Base-by-base conservation (phyloP, 2,888 invertebrate genomes). In the Lissocephala sabroskyi region DNA sequence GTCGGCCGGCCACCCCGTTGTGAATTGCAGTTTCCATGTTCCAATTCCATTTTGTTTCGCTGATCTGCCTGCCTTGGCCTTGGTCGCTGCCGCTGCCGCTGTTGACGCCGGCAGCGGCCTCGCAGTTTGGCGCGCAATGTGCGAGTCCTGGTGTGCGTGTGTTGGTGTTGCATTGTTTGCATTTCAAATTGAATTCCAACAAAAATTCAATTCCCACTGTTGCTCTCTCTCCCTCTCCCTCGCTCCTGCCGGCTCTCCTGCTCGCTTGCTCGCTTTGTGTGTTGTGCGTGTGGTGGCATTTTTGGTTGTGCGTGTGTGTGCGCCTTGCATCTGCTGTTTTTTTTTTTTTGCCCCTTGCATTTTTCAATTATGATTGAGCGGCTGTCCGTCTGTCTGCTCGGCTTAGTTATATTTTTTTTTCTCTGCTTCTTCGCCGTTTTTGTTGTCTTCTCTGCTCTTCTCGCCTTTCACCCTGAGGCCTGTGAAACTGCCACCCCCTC, bases 141-240 rank as follows among this genome's bases (percentile, higher is more conserved):
- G 16, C 52, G 44, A 35, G 30, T 52, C 32, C 32, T 16, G 39
- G 53, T 41, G 39, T 42, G 52, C 52, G 45, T 49, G 49, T 57
- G 62, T 59, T 42, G 45, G 47, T 50, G 41, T 45, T 58, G 79
- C 67, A 71, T 68, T 68, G 68, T 77, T 77, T 68, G 78, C 75
- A 70, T 68, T 77, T 77, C 57, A 75, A 70, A 78, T 78, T 78
- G 60, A 70, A 70, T 70, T 70, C 78, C 78, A 60, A 75, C 62
- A 65, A 68, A 71, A 52, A 52, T 51, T 56, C 60, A 63, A 57
- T 73, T 67, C 53, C 7, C 33, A 6, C 41, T 36, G 19, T 19
- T n/a, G n/a, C n/a, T n/a, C n/a, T n/a, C n/a, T n/a, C n/a, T n/a
- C n/a, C n/a, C n/a, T n/a, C 17, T 33, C 28, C 6, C 30, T 17